These are phyloP conservation scores for Phoxinus phoxinus DNA, from an alignment of 2,113 vertebrate species.

Conservation along the genomic window DNA sequence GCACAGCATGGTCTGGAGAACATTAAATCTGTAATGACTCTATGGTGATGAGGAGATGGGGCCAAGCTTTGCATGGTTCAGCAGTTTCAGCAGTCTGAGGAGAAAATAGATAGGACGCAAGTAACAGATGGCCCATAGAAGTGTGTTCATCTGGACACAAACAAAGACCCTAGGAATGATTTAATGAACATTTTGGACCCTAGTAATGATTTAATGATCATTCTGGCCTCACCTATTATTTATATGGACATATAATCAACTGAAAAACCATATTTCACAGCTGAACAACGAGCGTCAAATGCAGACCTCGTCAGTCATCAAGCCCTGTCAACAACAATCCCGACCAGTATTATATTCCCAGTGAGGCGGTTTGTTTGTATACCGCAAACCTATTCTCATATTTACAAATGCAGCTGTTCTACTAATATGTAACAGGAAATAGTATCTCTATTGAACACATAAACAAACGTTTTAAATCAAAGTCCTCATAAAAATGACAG, in stretches of 20 bases:
- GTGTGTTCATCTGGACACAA: conserved; percentile 69
- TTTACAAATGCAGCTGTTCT: conserved; percentile 27
- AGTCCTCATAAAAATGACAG: conserved; percentile 64
- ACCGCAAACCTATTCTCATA: not conserved
- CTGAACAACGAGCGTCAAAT: conserved; percentile 49
- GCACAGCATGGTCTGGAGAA: conserved; percentile 25
- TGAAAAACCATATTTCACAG: conserved; percentile 70
- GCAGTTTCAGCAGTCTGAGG: conserved; percentile 49
- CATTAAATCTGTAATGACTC: conserved; percentile 44
- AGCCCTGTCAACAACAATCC: conserved; percentile 56
- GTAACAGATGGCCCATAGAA: conserved; percentile 71
- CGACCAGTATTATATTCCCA: not conserved
- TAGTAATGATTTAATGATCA: conserved; percentile 72
- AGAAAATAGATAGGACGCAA: conserved; percentile 49
- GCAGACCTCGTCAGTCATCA: conserved; percentile 43
- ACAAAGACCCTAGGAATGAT: conserved; percentile 73
- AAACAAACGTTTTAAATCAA: conserved; percentile 64
- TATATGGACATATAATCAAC: conserved; percentile 76
- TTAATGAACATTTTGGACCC: conserved; percentile 73
- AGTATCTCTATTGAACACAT: conserved; percentile 62
- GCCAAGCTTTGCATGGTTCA: conserved; percentile 42
- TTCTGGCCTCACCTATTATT: conserved; percentile 74
- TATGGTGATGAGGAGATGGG: conserved; percentile 30
- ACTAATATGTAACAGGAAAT: conserved; percentile 45
- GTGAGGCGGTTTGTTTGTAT: not conserved